Percentiles rank a stretch among this genome's conserved stretches.
Evolutionary conservation across 1,140 invertebrate genomes (phyloP).

Genomic region (Dinoponera quadriceps): DNA sequence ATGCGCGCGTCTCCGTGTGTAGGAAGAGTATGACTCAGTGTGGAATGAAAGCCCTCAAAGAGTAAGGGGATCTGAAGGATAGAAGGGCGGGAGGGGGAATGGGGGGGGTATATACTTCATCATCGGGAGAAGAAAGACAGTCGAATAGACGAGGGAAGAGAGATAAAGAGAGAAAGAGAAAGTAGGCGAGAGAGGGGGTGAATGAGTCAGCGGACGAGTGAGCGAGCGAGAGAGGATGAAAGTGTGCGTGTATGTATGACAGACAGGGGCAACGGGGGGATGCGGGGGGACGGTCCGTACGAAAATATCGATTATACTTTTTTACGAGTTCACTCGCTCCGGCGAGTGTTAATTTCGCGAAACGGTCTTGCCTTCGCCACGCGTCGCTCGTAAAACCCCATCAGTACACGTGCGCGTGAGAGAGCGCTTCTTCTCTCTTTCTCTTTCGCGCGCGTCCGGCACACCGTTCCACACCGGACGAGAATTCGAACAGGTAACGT

Average conservation of each 20-base stretch:
- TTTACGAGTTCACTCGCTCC: conserved; percentile 72
- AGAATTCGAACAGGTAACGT: conserved; percentile 22
- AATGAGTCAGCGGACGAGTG: conserved; percentile 35
- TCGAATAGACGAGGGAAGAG: conserved; percentile 5
- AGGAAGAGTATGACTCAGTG: conserved; percentile 60
- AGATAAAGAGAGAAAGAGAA: conserved; percentile 31
- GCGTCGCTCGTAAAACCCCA: conserved; percentile 76
- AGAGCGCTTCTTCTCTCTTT: conserved; percentile 42
- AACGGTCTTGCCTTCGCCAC: conserved; percentile 70
- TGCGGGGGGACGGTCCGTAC: conserved; percentile 52
- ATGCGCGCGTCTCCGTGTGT: not conserved
- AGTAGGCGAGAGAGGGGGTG: conserved; percentile 11
- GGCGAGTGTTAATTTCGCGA: conserved; percentile 76
- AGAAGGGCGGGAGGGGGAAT: not conserved
- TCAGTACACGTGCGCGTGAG: conserved; percentile 72
- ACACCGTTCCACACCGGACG: not conserved
- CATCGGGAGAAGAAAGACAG: conserved; percentile 13
- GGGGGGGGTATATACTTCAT: conserved; percentile 18
- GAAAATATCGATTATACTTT: conserved; percentile 80
- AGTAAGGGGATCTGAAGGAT: conserved; percentile 29
- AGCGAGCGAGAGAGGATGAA: conserved; percentile 31
- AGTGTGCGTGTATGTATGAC: conserved; percentile 15
- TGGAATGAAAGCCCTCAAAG: conserved; percentile 20
- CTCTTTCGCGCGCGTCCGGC: not conserved
- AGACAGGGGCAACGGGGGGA: not conserved